phyloP scores from a whole-genome alignment of 2,797 vertebrate species.

The Octomys mimax region DNA sequence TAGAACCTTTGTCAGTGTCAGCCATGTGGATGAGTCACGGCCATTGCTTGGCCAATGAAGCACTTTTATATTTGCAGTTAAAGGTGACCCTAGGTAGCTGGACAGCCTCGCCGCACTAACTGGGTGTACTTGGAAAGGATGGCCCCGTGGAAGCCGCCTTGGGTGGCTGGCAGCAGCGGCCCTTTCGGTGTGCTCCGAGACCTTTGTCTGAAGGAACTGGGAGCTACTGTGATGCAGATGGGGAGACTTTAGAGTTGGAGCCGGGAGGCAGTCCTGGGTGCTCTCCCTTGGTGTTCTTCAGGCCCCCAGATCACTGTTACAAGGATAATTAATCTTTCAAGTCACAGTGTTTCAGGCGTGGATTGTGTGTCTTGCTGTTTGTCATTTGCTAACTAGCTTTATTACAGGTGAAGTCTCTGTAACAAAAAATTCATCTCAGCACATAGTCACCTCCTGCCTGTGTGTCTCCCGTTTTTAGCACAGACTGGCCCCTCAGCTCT shows the following conservation, averaged over 20 bases:
- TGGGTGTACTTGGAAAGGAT: background rate
- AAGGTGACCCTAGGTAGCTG: background rate
- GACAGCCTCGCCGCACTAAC: background rate
- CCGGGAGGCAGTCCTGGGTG: background rate
- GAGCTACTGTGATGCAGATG: background rate
- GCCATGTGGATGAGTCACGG: no score
- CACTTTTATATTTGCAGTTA: slow-evolving; percentile 33
- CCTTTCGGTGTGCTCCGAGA: background rate
- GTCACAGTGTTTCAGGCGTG: background rate
- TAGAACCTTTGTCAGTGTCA: no score
- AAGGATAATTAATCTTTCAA: slow-evolving; percentile 30
- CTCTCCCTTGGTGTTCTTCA: background rate
- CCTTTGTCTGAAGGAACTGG: background rate
- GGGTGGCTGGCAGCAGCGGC: background rate
- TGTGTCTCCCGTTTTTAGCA: slow-evolving; percentile 87
- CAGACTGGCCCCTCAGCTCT: slow-evolving; percentile 97
- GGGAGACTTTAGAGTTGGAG: background rate
- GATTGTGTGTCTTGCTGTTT: background rate
- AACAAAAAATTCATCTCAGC: background rate
- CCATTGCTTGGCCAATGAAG: background rate
- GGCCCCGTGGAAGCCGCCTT: background rate
- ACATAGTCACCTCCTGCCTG: background rate
- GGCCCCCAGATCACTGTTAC: background rate
- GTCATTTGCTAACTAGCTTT: slow-evolving; percentile 5
- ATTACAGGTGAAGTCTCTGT: slow-evolving; percentile 42